Percentiles rank a stretch among this genome's conserved stretches.
Conservation (phyloP, 2,888 invertebrate species). For the Drosophila mayaguana region DNA sequence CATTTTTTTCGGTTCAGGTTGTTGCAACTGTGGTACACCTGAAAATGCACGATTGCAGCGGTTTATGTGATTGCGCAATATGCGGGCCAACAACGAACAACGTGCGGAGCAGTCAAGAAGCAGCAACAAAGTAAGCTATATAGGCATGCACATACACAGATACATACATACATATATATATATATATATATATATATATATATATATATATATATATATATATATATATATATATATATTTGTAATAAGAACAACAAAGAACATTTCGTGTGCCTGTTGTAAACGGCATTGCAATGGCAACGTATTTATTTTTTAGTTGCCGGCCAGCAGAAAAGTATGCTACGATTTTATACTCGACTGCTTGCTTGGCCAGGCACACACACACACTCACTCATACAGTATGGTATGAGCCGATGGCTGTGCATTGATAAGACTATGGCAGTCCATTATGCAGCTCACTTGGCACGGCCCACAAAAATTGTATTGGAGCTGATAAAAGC, state of each 20-base stretch:
- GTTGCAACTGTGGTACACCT: slow-evolving; percentile 61
- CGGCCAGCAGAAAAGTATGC: slow-evolving; percentile 61
- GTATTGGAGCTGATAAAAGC: slow-evolving; percentile 52
- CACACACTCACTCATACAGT: slow-evolving; percentile 6
- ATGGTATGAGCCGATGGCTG: slow-evolving; percentile 53
- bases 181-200: slow-evolving; percentile 13
- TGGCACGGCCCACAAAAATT: slow-evolving; percentile 52
- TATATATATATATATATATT: slow-evolving; percentile 12
- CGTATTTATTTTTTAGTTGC: slow-evolving; percentile 39
- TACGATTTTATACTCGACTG: slow-evolving; percentile 54
- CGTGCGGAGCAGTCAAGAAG: slow-evolving; percentile 37
- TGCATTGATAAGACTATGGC: slow-evolving; percentile 71
- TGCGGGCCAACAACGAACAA: slow-evolving; percentile 33
- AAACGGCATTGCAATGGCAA: slow-evolving; percentile 34
- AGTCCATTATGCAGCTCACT: slow-evolving; percentile 75
- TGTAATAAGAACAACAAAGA: slow-evolving; percentile 23
- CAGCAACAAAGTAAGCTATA: slow-evolving; percentile 23
- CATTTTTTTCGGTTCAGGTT: slow-evolving; percentile 8
- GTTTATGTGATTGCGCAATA: slow-evolving; percentile 57
- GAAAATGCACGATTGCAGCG: slow-evolving; percentile 66
- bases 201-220: slow-evolving; percentile 14
- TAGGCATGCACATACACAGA: slow-evolving; percentile 6
- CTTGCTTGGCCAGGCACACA: slow-evolving; percentile 19
- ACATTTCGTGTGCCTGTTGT: slow-evolving; percentile 16
- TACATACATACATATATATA: slow-evolving; percentile 7